Evolutionary conservation across 2,113 vertebrate genomes (phyloP).

Genomic region (Puma concolor): DNA sequence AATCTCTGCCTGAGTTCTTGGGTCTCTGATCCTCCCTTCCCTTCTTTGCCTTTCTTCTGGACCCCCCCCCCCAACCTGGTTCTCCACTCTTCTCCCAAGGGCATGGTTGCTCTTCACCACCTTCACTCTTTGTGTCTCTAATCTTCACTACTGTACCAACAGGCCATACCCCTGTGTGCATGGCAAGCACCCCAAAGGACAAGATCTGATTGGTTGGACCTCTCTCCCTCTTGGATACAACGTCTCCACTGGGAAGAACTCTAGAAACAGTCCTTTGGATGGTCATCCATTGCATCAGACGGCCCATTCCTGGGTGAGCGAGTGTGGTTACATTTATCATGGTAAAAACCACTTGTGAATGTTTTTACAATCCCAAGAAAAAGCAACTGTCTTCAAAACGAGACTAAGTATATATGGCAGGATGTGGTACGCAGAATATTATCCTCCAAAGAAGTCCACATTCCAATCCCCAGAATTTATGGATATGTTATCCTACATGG

Average conservation of each 20-base stretch:
- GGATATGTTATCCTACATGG: neutral
- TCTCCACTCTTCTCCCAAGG: neutral
- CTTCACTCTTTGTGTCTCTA: neutral
- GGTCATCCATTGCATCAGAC: neutral
- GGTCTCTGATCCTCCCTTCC: neutral
- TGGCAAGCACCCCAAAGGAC: neutral
- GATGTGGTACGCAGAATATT: neutral
- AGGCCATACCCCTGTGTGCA: neutral
- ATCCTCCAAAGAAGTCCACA: neutral
- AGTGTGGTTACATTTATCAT: neutral
- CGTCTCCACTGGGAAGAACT: neutral
- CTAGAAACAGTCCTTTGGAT: neutral
- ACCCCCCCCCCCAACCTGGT: neutral
- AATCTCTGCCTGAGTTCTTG: neutral
- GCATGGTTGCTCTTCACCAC: neutral
- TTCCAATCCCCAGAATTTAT: neutral
- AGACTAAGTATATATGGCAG: neutral
- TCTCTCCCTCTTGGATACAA: neutral
- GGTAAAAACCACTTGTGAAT: neutral
- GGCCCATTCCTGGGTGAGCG: neutral
- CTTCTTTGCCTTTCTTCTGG: neutral
- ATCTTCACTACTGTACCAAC: neutral
- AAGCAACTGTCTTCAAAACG: neutral
- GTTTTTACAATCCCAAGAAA: neutral
- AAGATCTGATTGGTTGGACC: neutral